phyloP scores from a whole-genome alignment of 2,888 invertebrate genomes.

The Gryllus longicercus region DNA sequence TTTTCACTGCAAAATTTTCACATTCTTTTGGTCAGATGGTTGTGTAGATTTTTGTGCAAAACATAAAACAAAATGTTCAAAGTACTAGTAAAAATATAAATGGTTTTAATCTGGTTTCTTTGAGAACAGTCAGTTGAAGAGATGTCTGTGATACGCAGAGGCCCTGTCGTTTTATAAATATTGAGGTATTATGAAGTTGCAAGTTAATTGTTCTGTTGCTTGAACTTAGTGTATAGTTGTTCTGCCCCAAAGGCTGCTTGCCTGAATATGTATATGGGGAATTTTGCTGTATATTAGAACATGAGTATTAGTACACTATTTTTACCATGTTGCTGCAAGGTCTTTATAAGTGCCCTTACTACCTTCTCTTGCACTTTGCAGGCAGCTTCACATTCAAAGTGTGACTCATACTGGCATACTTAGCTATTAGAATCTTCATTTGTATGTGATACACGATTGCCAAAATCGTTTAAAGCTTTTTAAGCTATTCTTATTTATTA shows the following conservation, averaged over 20 bases:
- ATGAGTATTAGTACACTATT: neutral
- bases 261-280: neutral
- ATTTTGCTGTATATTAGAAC: neutral
- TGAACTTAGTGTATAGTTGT: neutral
- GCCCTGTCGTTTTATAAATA: neutral
- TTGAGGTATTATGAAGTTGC: neutral
- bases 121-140: neutral
- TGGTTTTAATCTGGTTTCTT: too few species aligned
- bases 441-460: too few species aligned
- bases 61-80: too few species aligned
- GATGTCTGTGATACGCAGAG: neutral
- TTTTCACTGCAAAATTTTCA: too few species aligned
- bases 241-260: neutral
- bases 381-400: neutral
- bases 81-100: too few species aligned
- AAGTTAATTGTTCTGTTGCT: conserved; percentile 1
- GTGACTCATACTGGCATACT: too few species aligned
- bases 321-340: neutral
- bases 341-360: conserved; percentile 17
- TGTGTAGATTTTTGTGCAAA: too few species aligned
- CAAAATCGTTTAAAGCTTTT: too few species aligned
- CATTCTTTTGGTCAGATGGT: too few species aligned
- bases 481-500: too few species aligned
- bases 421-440: too few species aligned
- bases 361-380: neutral